Conservation (phyloP, 2,888 invertebrate genomes). For the Drosophila falleni region DNA sequence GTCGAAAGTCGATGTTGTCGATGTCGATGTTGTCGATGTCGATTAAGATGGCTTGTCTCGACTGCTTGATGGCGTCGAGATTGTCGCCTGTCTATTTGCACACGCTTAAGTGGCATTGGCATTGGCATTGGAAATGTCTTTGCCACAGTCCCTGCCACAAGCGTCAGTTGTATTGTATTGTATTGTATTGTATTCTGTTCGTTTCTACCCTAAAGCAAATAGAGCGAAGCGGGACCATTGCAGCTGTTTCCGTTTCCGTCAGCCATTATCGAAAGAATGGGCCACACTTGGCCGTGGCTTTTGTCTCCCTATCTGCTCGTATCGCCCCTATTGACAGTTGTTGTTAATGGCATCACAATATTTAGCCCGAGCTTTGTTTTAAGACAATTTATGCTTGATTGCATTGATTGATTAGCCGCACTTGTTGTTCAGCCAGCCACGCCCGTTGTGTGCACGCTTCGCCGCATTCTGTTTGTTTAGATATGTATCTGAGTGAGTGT, state of each 20-base stretch:
- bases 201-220: constrained; percentile 35
- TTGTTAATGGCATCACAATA: constrained; percentile 78
- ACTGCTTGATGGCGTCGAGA: constrained; percentile 58
- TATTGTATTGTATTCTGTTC: constrained; percentile 20
- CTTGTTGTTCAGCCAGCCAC: constrained; percentile 56
- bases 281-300: constrained; percentile 24
- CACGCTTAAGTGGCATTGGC: constrained; percentile 75
- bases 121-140: constrained; percentile 22
- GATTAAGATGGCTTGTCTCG: constrained; percentile 27
- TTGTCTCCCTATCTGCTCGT: constrained; percentile 32
- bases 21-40: constrained; percentile 7
- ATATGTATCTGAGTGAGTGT: constrained; percentile 5
- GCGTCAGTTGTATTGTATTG: constrained; percentile 12
- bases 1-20: constrained; percentile 24
- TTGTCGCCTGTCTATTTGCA: constrained; percentile 74
- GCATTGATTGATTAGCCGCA: constrained; percentile 81
- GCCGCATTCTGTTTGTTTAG: constrained; percentile 7
- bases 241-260: constrained; percentile 62
- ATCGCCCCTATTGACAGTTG: constrained; percentile 64
- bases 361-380: constrained; percentile 74
- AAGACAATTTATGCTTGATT: constrained; percentile 81
- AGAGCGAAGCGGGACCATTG: constrained; percentile 29
- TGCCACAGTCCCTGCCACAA: constrained; percentile 7
- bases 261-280: constrained; percentile 37
- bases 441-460: constrained; percentile 9